A percentile compares a stretch with the other conserved stretches of the same genome.
These are phyloP conservation scores for Lasioglossum calceatum DNA, from an alignment of 2,888 invertebrate species.

Conservation along the genomic window DNA sequence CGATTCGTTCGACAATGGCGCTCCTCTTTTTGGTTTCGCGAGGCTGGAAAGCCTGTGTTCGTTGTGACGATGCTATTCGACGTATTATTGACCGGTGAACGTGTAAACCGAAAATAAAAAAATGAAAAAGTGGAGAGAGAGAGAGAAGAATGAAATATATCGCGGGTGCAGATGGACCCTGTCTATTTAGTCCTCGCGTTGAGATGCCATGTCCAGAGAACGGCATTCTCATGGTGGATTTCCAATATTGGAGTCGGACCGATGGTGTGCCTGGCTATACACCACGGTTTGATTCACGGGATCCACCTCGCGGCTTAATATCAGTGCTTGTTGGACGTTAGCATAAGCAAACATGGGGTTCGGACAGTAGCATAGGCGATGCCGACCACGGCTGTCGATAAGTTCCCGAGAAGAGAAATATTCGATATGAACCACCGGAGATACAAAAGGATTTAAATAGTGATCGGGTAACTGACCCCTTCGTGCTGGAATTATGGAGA, in stretches of 20 bases:
- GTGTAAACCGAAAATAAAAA: slow-evolving; percentile 2
- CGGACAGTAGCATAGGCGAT: slow-evolving; percentile 37
- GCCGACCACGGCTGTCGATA: slow-evolving; percentile 39
- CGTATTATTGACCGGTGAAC: slow-evolving; percentile 27
- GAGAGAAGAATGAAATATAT: slow-evolving; percentile 47
- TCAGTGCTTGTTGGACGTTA: slow-evolving; percentile 79
- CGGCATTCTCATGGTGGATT: slow-evolving; percentile 61
- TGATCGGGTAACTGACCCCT: not conserved
- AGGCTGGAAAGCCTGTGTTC: not conserved
- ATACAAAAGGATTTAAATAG: not conserved
- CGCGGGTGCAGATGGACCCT: slow-evolving; percentile 10
- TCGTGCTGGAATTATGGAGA: not conserved
- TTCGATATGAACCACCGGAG: not conserved
- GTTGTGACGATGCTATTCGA: slow-evolving; percentile 28
- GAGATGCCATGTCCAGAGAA: slow-evolving; percentile 67
- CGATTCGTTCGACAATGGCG: slow-evolving; percentile 3
- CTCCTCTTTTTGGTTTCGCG: slow-evolving; percentile 3
- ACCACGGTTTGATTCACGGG: slow-evolving; percentile 56
- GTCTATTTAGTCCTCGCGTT: slow-evolving; percentile 55
- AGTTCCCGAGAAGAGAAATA: slow-evolving; percentile 39
- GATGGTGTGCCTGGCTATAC: slow-evolving; percentile 44
- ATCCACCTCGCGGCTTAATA: slow-evolving; percentile 72
- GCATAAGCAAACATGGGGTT: slow-evolving; percentile 78
- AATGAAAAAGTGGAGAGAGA: not conserved
- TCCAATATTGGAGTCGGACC: slow-evolving; percentile 64